A percentile compares a stretch with the other conserved stretches of the same genome.
phyloP scores from a whole-genome alignment of 2,113 vertebrate genomes.

The Oryzias woworae region DNA sequence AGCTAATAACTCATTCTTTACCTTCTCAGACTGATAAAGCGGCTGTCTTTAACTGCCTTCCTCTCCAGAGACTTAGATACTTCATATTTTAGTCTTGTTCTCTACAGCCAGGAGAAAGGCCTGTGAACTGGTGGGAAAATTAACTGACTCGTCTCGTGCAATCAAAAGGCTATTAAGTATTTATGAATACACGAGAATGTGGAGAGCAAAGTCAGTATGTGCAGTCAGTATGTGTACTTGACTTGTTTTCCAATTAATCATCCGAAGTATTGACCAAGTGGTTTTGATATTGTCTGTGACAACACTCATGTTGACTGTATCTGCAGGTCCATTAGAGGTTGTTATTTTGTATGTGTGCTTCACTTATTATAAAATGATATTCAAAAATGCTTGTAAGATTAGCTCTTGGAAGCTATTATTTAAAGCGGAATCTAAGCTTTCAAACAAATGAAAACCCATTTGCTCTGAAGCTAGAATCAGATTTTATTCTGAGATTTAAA shows the following conservation, averaged over 20 bases:
- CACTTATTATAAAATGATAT: neutral
- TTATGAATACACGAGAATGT: slow-evolving; percentile 16
- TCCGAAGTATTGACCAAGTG: neutral
- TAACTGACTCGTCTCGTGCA: slow-evolving; percentile 21
- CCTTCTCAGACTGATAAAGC: slow-evolving; percentile 57
- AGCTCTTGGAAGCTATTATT: slow-evolving; percentile 8
- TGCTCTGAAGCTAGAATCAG: slow-evolving; percentile 4
- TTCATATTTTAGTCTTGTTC: slow-evolving; percentile 34
- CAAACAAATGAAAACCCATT: slow-evolving; percentile 11
- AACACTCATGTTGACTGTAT: slow-evolving; percentile 9
- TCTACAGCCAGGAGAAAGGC: slow-evolving; percentile 12
- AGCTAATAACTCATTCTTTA: slow-evolving; percentile 43
- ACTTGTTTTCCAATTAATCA: slow-evolving; percentile 13
- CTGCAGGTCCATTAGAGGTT: slow-evolving; percentile 23
- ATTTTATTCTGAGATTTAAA: no score
- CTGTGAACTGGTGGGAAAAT: slow-evolving; percentile 4
- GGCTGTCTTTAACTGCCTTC: slow-evolving; percentile 44
- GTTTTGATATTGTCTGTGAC: neutral
- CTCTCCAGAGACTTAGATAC: slow-evolving; percentile 43
- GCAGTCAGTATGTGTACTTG: neutral
- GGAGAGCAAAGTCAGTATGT: neutral
- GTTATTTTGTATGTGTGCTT: neutral
- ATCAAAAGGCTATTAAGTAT: slow-evolving; percentile 18
- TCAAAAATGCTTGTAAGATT: neutral
- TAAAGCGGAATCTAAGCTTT: neutral